These are phyloP conservation scores for Neoascia interrupta DNA, from an alignment of 2,888 invertebrate genomes.

Conservation along the genomic window DNA sequence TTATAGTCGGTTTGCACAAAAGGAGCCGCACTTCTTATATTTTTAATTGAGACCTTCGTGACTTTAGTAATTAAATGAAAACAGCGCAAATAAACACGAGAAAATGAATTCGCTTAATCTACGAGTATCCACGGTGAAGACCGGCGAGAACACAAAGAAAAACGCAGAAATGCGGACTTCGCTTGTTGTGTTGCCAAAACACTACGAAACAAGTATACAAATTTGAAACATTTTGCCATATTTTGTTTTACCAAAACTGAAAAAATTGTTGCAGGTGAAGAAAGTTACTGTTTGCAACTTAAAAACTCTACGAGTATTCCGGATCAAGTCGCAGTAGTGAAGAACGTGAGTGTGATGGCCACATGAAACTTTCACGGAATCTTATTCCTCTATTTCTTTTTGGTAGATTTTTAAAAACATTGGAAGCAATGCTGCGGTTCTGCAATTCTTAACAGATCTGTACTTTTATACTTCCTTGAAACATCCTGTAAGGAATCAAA, in stretches of 20 bases:
- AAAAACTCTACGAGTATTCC: slow-evolving; percentile 72
- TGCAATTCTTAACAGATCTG: slow-evolving; percentile 77
- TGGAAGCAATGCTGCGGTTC: slow-evolving; percentile 61
- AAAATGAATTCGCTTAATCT: slow-evolving; percentile 75
- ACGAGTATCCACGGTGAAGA: slow-evolving; percentile 73
- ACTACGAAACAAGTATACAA: slow-evolving; percentile 71
- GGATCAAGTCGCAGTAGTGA: slow-evolving; percentile 73
- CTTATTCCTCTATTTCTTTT: slow-evolving; percentile 4
- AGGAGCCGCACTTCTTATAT: background rate
- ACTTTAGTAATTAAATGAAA: slow-evolving; percentile 2
- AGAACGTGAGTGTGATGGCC: too few species aligned
- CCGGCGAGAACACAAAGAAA: slow-evolving; percentile 73
- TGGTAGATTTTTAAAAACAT: slow-evolving; percentile 71
- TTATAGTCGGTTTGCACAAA: slow-evolving; percentile 14
- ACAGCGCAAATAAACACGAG: background rate
- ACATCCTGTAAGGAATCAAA: slow-evolving; percentile 78
- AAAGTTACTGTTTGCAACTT: slow-evolving; percentile 71
- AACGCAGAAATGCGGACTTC: slow-evolving; percentile 73
- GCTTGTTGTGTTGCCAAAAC: slow-evolving; percentile 71
- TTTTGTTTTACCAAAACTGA: background rate
- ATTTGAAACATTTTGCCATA: slow-evolving; percentile 6
- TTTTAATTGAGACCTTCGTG: background rate
- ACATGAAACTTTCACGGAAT: too few species aligned
- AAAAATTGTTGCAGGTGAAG: slow-evolving; percentile 61
- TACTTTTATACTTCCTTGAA: slow-evolving; percentile 76